A percentile compares a stretch with the other conserved stretches of the same genome.
Evolutionary conservation across 2,797 vertebrate species (phyloP).

Genomic region (Enteromius radiatus): DNA sequence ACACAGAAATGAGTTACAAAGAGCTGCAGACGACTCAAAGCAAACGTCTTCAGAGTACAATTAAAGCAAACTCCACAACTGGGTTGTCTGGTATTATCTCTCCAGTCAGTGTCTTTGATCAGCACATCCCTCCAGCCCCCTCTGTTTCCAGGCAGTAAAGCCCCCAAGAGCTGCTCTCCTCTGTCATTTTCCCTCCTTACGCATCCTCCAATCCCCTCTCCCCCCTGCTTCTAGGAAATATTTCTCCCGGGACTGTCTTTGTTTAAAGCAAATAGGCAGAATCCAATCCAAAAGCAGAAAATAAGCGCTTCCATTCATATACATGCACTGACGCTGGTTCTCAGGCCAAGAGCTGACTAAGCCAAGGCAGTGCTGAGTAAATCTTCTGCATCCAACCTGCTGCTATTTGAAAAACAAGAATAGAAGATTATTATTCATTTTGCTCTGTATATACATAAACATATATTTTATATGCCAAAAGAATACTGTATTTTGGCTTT

Average conservation of each 20-base stretch:
- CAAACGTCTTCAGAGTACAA: slow-evolving; percentile 16
- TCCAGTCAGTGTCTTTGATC: slow-evolving; percentile 33
- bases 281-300: slow-evolving; percentile 30
- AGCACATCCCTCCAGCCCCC: slow-evolving; percentile 23
- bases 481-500: not conserved
- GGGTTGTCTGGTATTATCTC: slow-evolving; percentile 22
- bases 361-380: slow-evolving; percentile 12
- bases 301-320: slow-evolving; percentile 14
- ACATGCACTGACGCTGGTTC: slow-evolving; percentile 1
- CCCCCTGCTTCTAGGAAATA: slow-evolving; percentile 28
- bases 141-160: slow-evolving; percentile 22
- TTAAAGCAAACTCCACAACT: slow-evolving; percentile 13
- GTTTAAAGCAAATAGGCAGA: slow-evolving; percentile 46
- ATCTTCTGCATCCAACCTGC: slow-evolving; percentile 10
- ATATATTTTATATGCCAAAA: not conserved
- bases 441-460: not conserved
- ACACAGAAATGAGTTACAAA: not conserved
- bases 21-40: not conserved
- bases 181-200: slow-evolving; percentile 31
- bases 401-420: slow-evolving; percentile 17
- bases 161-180: slow-evolving; percentile 37
- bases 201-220: not conserved
- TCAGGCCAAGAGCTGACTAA: slow-evolving; percentile 39
- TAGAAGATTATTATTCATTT: not conserved
- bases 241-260: slow-evolving; percentile 46